phyloP scores from a whole-genome alignment of 2,888 invertebrate species.

The Phragmatobia fuliginosa region DNA sequence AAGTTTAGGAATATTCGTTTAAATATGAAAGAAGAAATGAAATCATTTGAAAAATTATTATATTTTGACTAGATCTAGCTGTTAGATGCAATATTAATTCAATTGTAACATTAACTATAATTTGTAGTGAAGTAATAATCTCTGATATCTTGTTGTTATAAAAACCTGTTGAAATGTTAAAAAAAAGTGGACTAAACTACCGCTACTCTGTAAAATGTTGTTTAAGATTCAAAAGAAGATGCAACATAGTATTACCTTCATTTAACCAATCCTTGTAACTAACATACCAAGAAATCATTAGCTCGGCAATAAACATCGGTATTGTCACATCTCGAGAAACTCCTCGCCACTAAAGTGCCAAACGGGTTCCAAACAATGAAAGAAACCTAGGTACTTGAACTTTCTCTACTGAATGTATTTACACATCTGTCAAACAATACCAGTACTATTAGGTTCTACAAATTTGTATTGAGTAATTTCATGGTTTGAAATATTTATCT shows the following conservation, averaged over 20 bases:
- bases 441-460: slow-evolving; percentile 36
- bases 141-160: too few species aligned
- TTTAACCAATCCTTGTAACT: slow-evolving; percentile 6
- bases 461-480: slow-evolving; percentile 29
- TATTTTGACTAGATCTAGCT: too few species aligned
- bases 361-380: slow-evolving; percentile 55
- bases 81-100: neutral
- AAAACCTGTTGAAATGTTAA: too few species aligned
- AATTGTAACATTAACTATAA: neutral
- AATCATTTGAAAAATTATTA: neutral
- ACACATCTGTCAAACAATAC: slow-evolving; percentile 46
- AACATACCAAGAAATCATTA: slow-evolving; percentile 37
- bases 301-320: slow-evolving; percentile 32
- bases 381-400: slow-evolving; percentile 57
- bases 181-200: too few species aligned
- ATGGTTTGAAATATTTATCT: slow-evolving; percentile 8
- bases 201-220: neutral
- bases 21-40: neutral
- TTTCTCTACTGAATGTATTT: slow-evolving; percentile 62
- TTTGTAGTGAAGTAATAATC: neutral
- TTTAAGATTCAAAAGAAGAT: neutral
- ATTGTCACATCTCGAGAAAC: slow-evolving; percentile 46
- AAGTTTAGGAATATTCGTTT: too few species aligned
- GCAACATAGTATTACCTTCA: neutral
- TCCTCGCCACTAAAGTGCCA: slow-evolving; percentile 42